Evolutionary conservation across 2,797 vertebrate genomes (phyloP).

Genomic region (Distichodus sexfasciatus): DNA sequence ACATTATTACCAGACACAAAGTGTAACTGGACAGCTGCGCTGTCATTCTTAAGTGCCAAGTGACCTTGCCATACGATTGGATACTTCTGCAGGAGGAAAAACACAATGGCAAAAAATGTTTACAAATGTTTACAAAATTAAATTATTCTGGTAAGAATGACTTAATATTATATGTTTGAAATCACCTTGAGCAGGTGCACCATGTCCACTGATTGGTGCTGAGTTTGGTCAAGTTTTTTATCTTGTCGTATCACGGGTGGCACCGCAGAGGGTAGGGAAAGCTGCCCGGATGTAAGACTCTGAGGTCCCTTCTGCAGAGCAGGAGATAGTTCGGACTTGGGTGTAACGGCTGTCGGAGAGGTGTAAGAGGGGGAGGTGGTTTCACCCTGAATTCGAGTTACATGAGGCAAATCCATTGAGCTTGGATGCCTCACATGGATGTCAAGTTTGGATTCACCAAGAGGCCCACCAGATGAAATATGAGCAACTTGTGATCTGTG

Average conservation of each 20-base stretch:
- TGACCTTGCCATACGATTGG: constrained; percentile 99
- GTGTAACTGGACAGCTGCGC: constrained; percentile 95
- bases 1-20: constrained; percentile 97
- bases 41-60: constrained; percentile 95
- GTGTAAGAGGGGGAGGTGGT: constrained; percentile 85
- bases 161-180: neutral
- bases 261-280: constrained; percentile 65
- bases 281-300: constrained; percentile 71
- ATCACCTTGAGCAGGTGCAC: constrained; percentile 93
- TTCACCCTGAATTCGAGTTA: constrained; percentile 80
- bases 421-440: constrained; percentile 80
- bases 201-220: constrained; percentile 90
- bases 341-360: constrained; percentile 81
- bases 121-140: too few species aligned
- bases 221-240: constrained; percentile 80
- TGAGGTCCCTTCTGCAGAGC: constrained; percentile 67
- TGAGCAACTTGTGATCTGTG: constrained; percentile 86
- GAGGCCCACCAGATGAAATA: constrained; percentile 63
- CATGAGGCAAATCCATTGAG: constrained; percentile 81
- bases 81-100: constrained; percentile 84
- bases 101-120: too few species aligned
- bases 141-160: neutral
- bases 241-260: constrained; percentile 77
- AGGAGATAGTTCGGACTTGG: constrained; percentile 81
- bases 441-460: constrained; percentile 85